Base-by-base conservation (phyloP, 2,113 vertebrate genomes). In the Oophaga pumilio region DNA sequence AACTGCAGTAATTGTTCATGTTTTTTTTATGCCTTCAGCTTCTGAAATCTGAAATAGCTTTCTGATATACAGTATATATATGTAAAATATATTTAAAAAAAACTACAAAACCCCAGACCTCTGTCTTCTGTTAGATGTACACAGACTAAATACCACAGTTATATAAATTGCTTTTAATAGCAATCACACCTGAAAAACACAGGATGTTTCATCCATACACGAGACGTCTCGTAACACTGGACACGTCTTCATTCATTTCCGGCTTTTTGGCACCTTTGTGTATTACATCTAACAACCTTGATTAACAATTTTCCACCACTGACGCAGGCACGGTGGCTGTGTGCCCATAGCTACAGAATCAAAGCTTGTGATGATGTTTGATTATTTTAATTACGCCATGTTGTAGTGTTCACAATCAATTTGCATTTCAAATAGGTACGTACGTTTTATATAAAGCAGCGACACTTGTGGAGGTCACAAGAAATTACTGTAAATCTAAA, bases 351-450 rank as follows among this genome's bases (percentile, higher is more conserved):
- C 4, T n/a, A 66, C 60, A 24, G 28, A 24, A 82, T 26, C 7
- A 52, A 66, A 62, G 17, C 33, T 14, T 52, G 20, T 24, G 60
- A 82, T 52, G 33, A 82, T 26, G 76, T 82, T n/a, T 82, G 20
- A 82, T 82, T 82, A 82, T 68, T 66, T 68, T 52, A 82, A 68
- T 68, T 43, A 82, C 7, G 49, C 18, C 43, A 11, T 13, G 33
- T 20, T 33, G 10, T 59, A 81, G 17, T 52, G 20, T 26, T 68
- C 18, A 22, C 33, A 24, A 68, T 15, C 22, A 82, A 68, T 82
- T 82, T 24, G 14, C 20, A 50, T 50, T 68, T 24, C 24, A 68
- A 82, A 68, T 66, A 68, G 43, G 9, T 17, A 12, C 62, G 18
- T 49, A 15, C 12, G 9, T n/a, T 64, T 60, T 59, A 13, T 4